Evolutionary conservation across 2,113 vertebrate species (phyloP).

Genomic region (Neolamprologus falcicula): DNA sequence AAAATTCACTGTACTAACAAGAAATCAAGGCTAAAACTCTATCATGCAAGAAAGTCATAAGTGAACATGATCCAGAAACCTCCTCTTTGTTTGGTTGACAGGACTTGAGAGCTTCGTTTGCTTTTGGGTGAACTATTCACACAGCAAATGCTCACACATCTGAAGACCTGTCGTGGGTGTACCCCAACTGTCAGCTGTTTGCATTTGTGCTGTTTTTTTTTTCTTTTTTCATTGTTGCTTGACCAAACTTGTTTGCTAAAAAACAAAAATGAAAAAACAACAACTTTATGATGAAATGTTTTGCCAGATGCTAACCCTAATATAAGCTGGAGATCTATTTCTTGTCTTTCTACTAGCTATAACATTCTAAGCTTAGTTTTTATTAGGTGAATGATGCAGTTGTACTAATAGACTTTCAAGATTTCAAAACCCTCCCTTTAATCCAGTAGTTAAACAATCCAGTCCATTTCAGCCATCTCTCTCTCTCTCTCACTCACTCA

Average conservation of each 20-base stretch:
- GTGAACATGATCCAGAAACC: not conserved
- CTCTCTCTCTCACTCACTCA: not conserved
- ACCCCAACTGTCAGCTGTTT: not conserved
- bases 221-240: not conserved
- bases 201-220: not conserved
- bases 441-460: not conserved
- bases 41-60: not conserved
- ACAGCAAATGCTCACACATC: not conserved
- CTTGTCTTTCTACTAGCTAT: not conserved
- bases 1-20: not conserved
- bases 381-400: not conserved
- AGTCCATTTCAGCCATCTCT: not conserved
- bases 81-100: not conserved
- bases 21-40: not conserved
- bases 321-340: not conserved
- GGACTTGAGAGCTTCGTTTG: not conserved
- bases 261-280: not conserved
- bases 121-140: not conserved
- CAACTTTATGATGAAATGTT: not conserved
- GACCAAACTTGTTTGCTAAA: not conserved
- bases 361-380: not conserved
- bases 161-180: not conserved
- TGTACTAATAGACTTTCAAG: not conserved
- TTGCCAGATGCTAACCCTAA: not conserved
- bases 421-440: not conserved